Evolutionary conservation across 2,113 vertebrate species (phyloP).

Genomic region (Pelobates fuscus): DNA sequence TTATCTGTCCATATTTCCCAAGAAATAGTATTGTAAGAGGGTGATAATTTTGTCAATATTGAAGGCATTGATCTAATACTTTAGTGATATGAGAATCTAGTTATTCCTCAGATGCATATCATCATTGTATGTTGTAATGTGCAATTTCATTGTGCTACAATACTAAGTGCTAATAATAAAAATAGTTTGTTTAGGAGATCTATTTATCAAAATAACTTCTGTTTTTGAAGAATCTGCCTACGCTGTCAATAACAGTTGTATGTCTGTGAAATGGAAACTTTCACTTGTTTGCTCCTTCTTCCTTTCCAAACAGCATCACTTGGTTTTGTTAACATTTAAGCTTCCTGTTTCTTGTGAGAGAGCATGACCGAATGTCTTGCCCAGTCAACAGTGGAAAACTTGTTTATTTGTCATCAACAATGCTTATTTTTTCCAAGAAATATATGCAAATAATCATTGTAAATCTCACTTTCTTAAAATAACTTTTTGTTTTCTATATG

Average conservation of each 20-base stretch:
- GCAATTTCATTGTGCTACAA: too few species aligned
- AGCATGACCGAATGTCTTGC: background rate
- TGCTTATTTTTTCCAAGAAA: slow-evolving; percentile 7
- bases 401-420: background rate
- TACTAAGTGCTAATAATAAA: too few species aligned
- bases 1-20: too few species aligned
- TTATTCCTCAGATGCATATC: too few species aligned
- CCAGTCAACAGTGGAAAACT: slow-evolving; percentile 8
- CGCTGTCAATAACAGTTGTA: background rate
- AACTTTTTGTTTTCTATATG: background rate
- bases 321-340: slow-evolving; percentile 5
- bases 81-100: too few species aligned
- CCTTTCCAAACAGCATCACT: background rate
- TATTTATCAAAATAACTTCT: background rate
- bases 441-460: background rate
- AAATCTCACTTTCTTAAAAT: too few species aligned
- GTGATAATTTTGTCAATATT: too few species aligned
- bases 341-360: slow-evolving; percentile 10
- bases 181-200: background rate
- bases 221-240: background rate
- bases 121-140: too few species aligned
- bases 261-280: slow-evolving; percentile 9
- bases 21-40: too few species aligned
- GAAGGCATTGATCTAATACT: too few species aligned
- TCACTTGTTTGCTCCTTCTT: slow-evolving; percentile 1